phyloP scores from a whole-genome alignment of 2,113 vertebrate species.

The Menidia beryllina region DNA sequence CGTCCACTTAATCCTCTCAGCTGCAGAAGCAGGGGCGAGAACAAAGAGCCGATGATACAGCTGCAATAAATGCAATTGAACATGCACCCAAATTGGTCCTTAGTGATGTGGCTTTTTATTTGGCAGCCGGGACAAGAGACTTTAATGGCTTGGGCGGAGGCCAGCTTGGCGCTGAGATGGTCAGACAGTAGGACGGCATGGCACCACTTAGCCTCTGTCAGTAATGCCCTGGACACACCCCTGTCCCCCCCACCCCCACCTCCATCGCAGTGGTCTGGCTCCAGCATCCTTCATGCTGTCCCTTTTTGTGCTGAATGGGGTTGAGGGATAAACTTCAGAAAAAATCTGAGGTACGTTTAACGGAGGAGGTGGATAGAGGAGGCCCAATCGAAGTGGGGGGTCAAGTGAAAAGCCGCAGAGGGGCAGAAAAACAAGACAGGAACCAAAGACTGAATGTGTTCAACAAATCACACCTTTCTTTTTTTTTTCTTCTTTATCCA shows the following conservation, averaged over 20 bases:
- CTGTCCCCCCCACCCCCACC: constrained; percentile 56
- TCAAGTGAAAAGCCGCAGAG: constrained; percentile 2
- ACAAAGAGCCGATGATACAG: constrained; percentile 55
- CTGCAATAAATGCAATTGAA: constrained; percentile 65
- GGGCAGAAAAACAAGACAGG: neutral
- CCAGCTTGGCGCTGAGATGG: constrained; percentile 59
- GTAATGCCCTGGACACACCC: constrained; percentile 65
- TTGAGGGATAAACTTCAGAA: constrained; percentile 43
- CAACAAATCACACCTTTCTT: constrained; percentile 5
- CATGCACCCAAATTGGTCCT: constrained; percentile 57
- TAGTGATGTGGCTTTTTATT: constrained; percentile 68
- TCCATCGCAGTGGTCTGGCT: constrained; percentile 47
- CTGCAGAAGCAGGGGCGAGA: constrained; percentile 19
- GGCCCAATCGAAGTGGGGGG: constrained; percentile 13
- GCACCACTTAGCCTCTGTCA: constrained; percentile 76
- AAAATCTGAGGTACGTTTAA: constrained; percentile 34
- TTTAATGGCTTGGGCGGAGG: constrained; percentile 78
- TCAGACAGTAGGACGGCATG: constrained; percentile 64
- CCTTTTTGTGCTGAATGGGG: constrained; percentile 35
- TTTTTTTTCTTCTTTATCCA: constrained; percentile 31
- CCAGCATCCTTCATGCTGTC: constrained; percentile 41
- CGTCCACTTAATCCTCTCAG: constrained; percentile 29
- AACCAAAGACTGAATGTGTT: constrained; percentile 4
- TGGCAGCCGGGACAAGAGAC: constrained; percentile 61
- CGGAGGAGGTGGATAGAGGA: constrained; percentile 40